Base-by-base conservation (phyloP, 1,140 invertebrate species). In the Araneus ventricosus region DNA sequence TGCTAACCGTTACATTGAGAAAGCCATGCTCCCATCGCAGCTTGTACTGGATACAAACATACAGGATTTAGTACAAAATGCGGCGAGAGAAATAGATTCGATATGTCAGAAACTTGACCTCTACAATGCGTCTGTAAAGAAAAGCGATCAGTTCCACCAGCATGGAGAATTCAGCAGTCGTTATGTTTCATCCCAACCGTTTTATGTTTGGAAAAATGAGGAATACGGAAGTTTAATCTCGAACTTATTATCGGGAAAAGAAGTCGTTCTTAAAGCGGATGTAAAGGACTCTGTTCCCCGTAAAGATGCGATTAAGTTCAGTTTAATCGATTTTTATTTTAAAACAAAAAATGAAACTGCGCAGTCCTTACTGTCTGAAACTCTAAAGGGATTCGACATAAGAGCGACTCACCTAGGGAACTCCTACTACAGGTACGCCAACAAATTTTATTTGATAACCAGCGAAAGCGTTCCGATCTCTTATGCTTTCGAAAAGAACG, bases 301-400 rank as follows among this genome's bases (percentile, higher is more conserved):
- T 39, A 70, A 67, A 20, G 59, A 88, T 41, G 86, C 86, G 0
- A 70, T 88, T 8, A 88, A 88, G 34, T 88, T 88, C 4, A 70
- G 30, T n/a, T 2, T 14, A n/a, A 24, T 88, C 3, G 86, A 63
- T n/a, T 41, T 88, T 57, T n/a, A 88, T 27, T 67, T 88, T 27
- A 37, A 45, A 30, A 4, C 24, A 14, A 63, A 22, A 20, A 70
- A 88, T 41, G 10, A 27, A 1, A 70, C 34, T 3, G 24, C 22
- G 5, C 86, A 88, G 37, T 88, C 37, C 5, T 3, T n/a, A 41
- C 5, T 88, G 5, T 17, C 67, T 70, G 10, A 88, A 10, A 20
- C 10, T 14, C 39, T 88, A 1, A 70, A 88, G 7, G 34, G 39
- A 14, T 88, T 67, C 30, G 45, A 70, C 4, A 20, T 88, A 7